Conservation (phyloP, 2,797 vertebrate species). For the Tapirus indicus region DNA sequence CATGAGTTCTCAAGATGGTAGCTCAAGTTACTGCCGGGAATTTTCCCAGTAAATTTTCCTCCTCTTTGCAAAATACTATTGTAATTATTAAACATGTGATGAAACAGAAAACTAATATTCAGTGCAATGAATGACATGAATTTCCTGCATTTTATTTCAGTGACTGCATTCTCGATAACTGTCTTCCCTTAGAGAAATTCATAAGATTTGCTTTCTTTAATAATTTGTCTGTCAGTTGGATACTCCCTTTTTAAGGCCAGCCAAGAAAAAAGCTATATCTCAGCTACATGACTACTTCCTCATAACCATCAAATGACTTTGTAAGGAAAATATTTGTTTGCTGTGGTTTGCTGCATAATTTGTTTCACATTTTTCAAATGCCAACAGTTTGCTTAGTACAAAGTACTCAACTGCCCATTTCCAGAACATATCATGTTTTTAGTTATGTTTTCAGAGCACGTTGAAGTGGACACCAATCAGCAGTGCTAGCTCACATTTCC, state of each 20-base stretch:
- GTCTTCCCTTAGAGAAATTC: slow-evolving; percentile 19
- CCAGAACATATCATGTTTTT: not conserved
- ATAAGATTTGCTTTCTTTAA: slow-evolving; percentile 59
- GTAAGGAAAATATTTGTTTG: slow-evolving; percentile 76
- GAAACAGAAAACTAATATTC: slow-evolving; percentile 50
- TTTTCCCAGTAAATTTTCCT: slow-evolving; percentile 24
- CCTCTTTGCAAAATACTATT: slow-evolving; percentile 32
- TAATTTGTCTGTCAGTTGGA: slow-evolving; percentile 3
- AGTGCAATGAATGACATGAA: not conserved
- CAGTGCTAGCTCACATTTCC: not conserved
- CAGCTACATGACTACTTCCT: slow-evolving; percentile 52
- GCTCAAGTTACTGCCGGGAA: slow-evolving; percentile 22
- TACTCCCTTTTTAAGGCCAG: slow-evolving; percentile 73
- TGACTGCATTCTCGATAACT: slow-evolving; percentile 20
- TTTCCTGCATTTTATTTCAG: slow-evolving; percentile 60
- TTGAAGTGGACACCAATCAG: too few relatives aligned
- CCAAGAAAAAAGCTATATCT: slow-evolving; percentile 29
- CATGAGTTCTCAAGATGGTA: slow-evolving; percentile 29
- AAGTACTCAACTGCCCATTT: not conserved
- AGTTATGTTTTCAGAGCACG: not conserved
- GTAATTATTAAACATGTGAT: slow-evolving; percentile 21
- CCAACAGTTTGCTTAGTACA: not conserved
- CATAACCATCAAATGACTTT: slow-evolving; percentile 22
- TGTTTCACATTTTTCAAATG: slow-evolving; percentile 64
- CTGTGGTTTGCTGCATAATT: slow-evolving; percentile 50